Base-by-base conservation (phyloP, 2,113 vertebrate species). In the Chlorodrepanis virens region DNA sequence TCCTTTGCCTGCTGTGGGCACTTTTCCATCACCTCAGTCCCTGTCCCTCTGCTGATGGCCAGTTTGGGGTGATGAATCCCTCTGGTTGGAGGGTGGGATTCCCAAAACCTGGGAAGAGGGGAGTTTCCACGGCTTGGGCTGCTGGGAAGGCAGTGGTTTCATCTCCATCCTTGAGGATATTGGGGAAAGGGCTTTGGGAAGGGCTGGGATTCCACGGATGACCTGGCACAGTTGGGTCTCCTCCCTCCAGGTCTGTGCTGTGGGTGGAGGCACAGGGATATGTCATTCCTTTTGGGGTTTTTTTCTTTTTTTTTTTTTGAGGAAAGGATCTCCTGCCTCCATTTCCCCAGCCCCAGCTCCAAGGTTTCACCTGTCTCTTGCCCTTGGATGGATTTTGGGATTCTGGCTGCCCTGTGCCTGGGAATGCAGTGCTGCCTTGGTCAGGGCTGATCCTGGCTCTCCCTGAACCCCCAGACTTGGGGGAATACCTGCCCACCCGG, bases 171-270 rank as follows among this genome's bases (percentile, higher is more conserved):
- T 45, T 0, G 1, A 42, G 59, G 53, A 12, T 49, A 2, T 8
- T 29, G 20, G 17, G 59, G 20, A 76, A 53, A 8, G 53, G n/a
- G 14, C 22, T 78, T 54, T 42, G 45, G 25, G 44, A 31, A 47
- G 15, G 18, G 68, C 22, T 94, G 42, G 22, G 64, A 7, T 35
- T 17, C 29, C 33, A 11, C 9, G 21, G 3, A 2, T 4, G 33
- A 0, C 11, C 12, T 3, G 17, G 27, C 13, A 5, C 20, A 2
- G 10, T 0, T 50, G 60, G 68, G 31, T 24, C 20, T 47, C 28
- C 24, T 82, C 29, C 3, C 5, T 35, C 9, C 21, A 11, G 47
- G 2, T 20, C 20, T 71, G 17, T 1, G 3, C 4, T 18, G 12
- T 27, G 75, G 5, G 3, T 53, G 45, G 33, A 9, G 25, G 19